phyloP scores from a whole-genome alignment of 2,113 vertebrate genomes.

The Gracilinanus agilis region DNA sequence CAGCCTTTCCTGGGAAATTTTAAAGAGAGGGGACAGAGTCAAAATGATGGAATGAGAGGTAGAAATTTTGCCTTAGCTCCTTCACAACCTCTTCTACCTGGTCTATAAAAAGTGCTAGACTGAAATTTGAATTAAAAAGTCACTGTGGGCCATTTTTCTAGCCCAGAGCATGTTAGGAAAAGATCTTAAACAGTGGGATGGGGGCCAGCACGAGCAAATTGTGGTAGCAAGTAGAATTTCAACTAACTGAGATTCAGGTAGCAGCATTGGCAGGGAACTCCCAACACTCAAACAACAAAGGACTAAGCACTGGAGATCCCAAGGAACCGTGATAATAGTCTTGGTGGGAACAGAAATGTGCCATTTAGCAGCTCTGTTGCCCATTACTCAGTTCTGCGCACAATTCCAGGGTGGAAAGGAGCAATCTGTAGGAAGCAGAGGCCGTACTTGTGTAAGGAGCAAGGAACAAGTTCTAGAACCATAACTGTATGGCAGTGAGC shows the following conservation, averaged over 20 bases:
- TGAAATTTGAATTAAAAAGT: neutral
- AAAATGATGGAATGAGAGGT: neutral
- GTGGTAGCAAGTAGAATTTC: neutral
- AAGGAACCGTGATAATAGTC: neutral
- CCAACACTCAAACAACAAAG: neutral
- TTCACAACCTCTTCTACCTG: too few species aligned
- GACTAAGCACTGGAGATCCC: neutral
- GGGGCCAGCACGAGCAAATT: neutral
- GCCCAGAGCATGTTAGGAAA: too few species aligned
- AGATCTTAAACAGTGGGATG: too few species aligned
- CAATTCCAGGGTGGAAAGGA: neutral
- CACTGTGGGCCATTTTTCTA: neutral
- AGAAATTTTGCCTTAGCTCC: neutral
- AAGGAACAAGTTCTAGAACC: neutral
- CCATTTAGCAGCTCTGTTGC: neutral
- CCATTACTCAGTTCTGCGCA: neutral
- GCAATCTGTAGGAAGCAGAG: neutral
- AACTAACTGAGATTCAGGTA: neutral
- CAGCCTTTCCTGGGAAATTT: neutral
- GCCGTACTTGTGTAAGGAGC: neutral
- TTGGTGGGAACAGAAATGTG: neutral
- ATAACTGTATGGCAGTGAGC: neutral
- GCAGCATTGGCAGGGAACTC: fast-evolving
- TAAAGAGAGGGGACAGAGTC: neutral
- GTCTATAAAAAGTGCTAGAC: too few species aligned